Evolutionary conservation across 2,113 vertebrate genomes (phyloP), one percentile per base, ranked within the genome.

Genomic region (Echinops telfairi): DNA sequence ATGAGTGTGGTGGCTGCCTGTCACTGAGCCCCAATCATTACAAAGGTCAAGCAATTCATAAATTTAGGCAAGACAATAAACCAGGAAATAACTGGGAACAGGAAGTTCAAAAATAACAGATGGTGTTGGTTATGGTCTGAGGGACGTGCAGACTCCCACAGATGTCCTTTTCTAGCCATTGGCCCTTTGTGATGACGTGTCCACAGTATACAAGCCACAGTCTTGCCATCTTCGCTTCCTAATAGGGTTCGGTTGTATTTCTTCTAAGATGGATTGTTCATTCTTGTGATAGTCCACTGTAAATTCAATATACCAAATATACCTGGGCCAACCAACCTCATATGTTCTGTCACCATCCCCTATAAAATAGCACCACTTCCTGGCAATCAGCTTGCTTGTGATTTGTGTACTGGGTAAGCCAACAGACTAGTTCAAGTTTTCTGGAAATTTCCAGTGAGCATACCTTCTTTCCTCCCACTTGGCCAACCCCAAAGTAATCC

Each of bases 361-460:
- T 40, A 84, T 16, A 64, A 73, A 40, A 40, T 40, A 40, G 40
- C 0, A 0, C 60, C 16, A 19, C 73, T 68, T 92, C 47, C 77
- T 73, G 20, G 29, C 40, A 73, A 38, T 64, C 36, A 60, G 20
- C 31, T 88, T 85, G 36, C 66, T 77, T 58, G 25, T 70, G 53
- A 93, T 60, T n/a, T 64, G 38, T 20, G 73, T 11, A 3, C 68
- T 86, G 38, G 53, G 38, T 64, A 22, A 62, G 43, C 36, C 16
- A 71, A 73, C 31, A n/a, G 29, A 62, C 40, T 82, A 90, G 17
- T 47, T 10, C 5, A 33, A n/a, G 64, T 60, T 12, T 88, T 79
- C 80, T 47, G 38, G 78, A 91, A 91, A 40, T 92, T 94, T 89
- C 66, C 5, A 73, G 79, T 16, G 58, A 89, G 43, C 33, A 86